Base-by-base conservation (phyloP, 2,888 invertebrate species). In the Protophormia terraenovae region DNA sequence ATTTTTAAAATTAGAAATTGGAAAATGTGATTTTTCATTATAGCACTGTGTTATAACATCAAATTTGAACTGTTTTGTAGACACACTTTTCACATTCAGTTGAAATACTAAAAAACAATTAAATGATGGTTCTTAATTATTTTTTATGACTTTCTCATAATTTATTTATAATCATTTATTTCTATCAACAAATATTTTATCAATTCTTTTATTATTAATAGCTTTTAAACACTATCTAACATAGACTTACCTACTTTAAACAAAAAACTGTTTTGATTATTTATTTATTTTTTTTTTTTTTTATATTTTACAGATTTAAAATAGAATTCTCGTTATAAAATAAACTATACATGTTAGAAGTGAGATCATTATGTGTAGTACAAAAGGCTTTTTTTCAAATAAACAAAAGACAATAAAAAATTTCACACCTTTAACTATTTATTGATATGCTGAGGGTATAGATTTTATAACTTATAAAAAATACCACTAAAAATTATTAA, bases 401-500 rank as follows among this genome's bases (percentile, higher is more conserved):
- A 69, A 71, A 71, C 53, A 67, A 35, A 72, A 41, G 64, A 55
- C 19, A 60, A 78, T 60, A 38, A 19, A 19, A 27, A 50, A 62
- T 45, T 45, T 72, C 79, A 69, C 81, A 81, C 75, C 81, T 81
- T 81, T 67, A 29, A 66, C 3, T 29, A 47, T 47, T n/a, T n/a
- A n/a, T n/a, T n/a, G n/a, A n/a, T n/a, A n/a, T n/a, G 35, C 38
- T 64, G 24, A 53, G 24, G n/a, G 14, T 53, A 45, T 12, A 66
- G 35, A 19, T 38, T 62, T 71, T 35, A 32, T 4, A 27, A 50
- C 12, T 73, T 24, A 8, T 27, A 24, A 16, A 24, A 38, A 38
- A 41, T 55, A 47, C 27, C 16, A 38, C 45, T 66, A 12, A 45
- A 55, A 3, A 29, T 45, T 55, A 73, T 29, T 67, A 29, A 41